Percentiles rank a stretch among this genome's conserved stretches.
These are phyloP conservation scores for Drosophila monieri DNA, from an alignment of 2,888 invertebrate species.

Conservation along the genomic window DNA sequence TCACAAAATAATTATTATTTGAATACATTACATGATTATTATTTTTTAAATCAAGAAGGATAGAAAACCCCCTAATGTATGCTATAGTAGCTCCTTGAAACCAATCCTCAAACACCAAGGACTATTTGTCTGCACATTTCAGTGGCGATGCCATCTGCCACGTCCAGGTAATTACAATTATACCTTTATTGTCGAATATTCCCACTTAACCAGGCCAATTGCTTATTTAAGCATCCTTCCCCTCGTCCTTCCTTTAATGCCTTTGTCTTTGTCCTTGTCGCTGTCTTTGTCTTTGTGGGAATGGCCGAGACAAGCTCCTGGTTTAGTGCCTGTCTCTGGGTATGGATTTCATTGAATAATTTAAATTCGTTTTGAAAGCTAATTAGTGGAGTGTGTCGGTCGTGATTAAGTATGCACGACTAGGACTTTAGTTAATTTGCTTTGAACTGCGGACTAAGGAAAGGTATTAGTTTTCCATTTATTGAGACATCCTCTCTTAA, in stretches of 20 bases:
- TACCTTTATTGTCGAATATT: conserved; percentile 9
- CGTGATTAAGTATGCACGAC: conserved; percentile 27
- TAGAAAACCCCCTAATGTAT: too few relatives aligned
- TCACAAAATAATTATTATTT: background rate
- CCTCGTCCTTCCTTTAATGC: background rate
- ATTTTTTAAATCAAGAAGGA: too few relatives aligned
- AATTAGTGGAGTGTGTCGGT: conserved; percentile 37
- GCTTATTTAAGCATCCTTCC: conserved; percentile 5
- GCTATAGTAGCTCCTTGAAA: background rate
- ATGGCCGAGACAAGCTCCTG: too few relatives aligned
- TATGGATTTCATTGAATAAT: conserved; percentile 22
- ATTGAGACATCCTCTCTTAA: too few relatives aligned
- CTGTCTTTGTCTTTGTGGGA: conserved; percentile 10
- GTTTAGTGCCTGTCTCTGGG: conserved; percentile 8
- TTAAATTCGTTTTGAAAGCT: conserved; percentile 40
- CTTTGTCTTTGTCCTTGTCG: background rate
- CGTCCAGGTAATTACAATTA: conserved; percentile 8
- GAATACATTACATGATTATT: too few relatives aligned
- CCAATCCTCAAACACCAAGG: background rate
- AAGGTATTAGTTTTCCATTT: background rate
- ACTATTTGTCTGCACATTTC: conserved; percentile 1
- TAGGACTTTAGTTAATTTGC: conserved; percentile 14
- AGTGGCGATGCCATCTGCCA: background rate
- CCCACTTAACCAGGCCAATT: background rate
- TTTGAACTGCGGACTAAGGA: background rate